Conservation (phyloP, 2,888 invertebrate genomes). For the Apamea anceps region DNA sequence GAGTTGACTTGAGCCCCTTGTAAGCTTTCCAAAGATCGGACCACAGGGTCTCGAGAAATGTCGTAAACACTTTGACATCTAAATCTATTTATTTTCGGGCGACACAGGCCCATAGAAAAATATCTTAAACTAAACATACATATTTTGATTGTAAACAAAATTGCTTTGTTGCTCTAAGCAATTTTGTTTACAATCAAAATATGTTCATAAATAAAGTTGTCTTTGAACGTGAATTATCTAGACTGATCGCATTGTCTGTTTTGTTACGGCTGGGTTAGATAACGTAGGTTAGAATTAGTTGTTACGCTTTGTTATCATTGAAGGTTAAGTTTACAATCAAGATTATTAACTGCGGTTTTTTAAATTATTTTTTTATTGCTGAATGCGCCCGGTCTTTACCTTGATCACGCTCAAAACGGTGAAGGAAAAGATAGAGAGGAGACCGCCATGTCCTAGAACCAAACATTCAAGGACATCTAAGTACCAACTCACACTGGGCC, state of each 20-base stretch:
- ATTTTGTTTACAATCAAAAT: no score
- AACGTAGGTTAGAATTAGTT: conserved; percentile 16
- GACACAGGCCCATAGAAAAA: no score
- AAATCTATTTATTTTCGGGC: no score
- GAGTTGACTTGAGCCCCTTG: no score
- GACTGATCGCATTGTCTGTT: conserved; percentile 25
- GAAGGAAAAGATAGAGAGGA: neutral
- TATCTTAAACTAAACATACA: no score
- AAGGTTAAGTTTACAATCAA: conserved; percentile 12
- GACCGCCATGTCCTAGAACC: neutral
- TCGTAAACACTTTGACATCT: no score
- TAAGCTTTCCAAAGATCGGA: no score
- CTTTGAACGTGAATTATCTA: conserved; percentile 28
- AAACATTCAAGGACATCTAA: neutral
- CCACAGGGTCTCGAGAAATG: no score
- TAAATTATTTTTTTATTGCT: no score
- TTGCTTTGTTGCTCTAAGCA: no score
- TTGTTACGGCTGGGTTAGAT: conserved; percentile 25
- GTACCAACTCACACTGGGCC: neutral
- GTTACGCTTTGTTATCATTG: neutral
- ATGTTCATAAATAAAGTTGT: no score
- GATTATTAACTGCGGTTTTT: neutral
- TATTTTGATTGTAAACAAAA: neutral
- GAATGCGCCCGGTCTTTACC: no score
- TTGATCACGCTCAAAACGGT: neutral